Evolutionary conservation across 2,113 vertebrate species (phyloP), one percentile per base, ranked within the genome.

Genomic region (Nerophis ophidion): DNA sequence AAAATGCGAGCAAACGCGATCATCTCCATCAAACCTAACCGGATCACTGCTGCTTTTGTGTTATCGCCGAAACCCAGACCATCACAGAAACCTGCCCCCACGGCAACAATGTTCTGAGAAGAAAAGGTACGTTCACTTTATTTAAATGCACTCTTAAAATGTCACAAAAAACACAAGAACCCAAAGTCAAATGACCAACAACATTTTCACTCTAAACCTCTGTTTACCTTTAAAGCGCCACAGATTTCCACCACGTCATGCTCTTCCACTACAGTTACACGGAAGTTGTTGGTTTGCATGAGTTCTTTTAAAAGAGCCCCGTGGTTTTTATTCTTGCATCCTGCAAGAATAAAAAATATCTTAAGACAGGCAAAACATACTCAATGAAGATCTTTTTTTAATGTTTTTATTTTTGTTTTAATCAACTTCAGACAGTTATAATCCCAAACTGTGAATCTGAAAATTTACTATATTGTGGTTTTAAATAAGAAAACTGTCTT

Each of bases 1-100:
- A 98, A 95, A 53, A 98, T 77, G 48, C 92, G 93, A 66, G 95
- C 87, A 0, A 99, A 98, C 66, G 77, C 86, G 0, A 98, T 95
- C 95, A 99, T 98, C 89, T 99, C 97, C 95, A 96, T 94, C 74
- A 98, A 85, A 1, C 97, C 96, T 76, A 99, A 88, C n/a, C 97
- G 89, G 86, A 99, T 98, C 77, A 98, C 94, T 0, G 93, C 97
- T 0, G 96, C 97, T 77, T 99, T 98, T 0, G 96, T 98, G 83
- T 99, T 99, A 84, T 98, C 95, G 0, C 96, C 97, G 0, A 92
- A 98, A 53, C 93, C 92, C 10, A 98, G 88, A 0, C 96, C 97
- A 0, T 99, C 96, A 2, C 95, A 97, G 90, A 99, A 99, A 13
- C 97, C 97, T 0, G 97, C 95, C 0, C 92, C 96, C 0, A 98